phyloP scores from a whole-genome alignment of 23 tunicate species.

The Halocynthia aurantium region DNA sequence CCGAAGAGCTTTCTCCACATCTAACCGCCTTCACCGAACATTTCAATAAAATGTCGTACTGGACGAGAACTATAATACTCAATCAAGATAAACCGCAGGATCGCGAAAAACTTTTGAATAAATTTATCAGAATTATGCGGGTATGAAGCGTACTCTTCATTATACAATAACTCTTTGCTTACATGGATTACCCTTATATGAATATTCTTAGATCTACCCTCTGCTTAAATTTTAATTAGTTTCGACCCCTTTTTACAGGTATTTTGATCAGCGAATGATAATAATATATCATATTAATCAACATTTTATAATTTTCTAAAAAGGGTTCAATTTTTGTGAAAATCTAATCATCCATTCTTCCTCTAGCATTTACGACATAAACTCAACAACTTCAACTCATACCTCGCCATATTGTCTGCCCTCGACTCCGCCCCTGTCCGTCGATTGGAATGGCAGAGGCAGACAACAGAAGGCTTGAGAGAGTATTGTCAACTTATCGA shows the following conservation, averaged over 20 bases:
- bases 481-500: conserved; percentile 88
- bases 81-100: conserved; percentile 77
- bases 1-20: conserved; percentile 83
- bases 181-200: too few relatives aligned
- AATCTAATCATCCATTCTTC: background rate
- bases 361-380: conserved; percentile 75
- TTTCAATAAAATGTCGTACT: conserved; percentile 84
- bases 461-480: conserved; percentile 83
- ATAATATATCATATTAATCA: too few relatives aligned
- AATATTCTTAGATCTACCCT: too few relatives aligned
- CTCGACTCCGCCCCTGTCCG: conserved; percentile 89
- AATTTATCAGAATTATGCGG: conserved; percentile 88
- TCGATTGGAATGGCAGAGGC: conserved; percentile 85
- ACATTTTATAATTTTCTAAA: too few relatives aligned
- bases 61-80: conserved; percentile 78
- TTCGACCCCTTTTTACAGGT: too few relatives aligned
- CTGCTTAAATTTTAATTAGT: too few relatives aligned
- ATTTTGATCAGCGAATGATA: too few relatives aligned
- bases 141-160: conserved; percentile 13
- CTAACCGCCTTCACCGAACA: conserved; percentile 82
- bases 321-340: too few relatives aligned
- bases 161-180: too few relatives aligned
- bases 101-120: conserved; percentile 66
- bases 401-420: conserved; percentile 87
- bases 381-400: conserved; percentile 89